phyloP scores from a whole-genome alignment of 2,888 invertebrate genomes.

The Harmothoe impar region DNA sequence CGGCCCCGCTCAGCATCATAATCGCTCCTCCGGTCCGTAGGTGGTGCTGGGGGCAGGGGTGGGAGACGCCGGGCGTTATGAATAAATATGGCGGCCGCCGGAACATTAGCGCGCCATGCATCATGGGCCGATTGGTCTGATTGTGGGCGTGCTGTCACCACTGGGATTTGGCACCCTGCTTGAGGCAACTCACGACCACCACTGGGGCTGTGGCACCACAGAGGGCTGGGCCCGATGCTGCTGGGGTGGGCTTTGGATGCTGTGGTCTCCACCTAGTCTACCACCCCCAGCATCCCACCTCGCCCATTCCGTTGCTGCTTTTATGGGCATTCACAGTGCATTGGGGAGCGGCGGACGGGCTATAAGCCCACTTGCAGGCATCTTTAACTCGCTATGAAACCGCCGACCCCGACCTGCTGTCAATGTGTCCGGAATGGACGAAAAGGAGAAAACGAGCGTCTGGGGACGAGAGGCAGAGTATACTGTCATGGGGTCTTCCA shows the following conservation, averaged over 20 bases:
- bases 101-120: constrained; percentile 57
- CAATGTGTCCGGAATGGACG: no score
- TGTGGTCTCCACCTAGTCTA: neutral
- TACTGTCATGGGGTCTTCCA: no score
- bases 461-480: no score
- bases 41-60: neutral
- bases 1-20: neutral
- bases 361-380: neutral
- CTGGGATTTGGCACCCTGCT: constrained; percentile 1
- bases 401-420: no score
- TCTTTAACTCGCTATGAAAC: neutral
- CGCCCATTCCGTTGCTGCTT: neutral
- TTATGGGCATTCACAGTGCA: constrained; percentile 14
- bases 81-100: constrained; percentile 60
- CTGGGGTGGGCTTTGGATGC: no score
- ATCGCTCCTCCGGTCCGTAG: neutral
- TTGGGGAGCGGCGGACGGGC: neutral
- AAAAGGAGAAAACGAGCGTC: no score
- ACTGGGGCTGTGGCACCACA: neutral
- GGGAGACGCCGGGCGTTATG: constrained; percentile 38
- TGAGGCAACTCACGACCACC: neutral
- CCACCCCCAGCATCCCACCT: neutral
- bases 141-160: constrained; percentile 47
- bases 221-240: neutral
- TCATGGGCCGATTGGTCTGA: constrained; percentile 53